Evolutionary conservation across 2,113 vertebrate genomes (phyloP), one percentile per base, ranked within the genome.

Genomic region (Candoia aspera): DNA sequence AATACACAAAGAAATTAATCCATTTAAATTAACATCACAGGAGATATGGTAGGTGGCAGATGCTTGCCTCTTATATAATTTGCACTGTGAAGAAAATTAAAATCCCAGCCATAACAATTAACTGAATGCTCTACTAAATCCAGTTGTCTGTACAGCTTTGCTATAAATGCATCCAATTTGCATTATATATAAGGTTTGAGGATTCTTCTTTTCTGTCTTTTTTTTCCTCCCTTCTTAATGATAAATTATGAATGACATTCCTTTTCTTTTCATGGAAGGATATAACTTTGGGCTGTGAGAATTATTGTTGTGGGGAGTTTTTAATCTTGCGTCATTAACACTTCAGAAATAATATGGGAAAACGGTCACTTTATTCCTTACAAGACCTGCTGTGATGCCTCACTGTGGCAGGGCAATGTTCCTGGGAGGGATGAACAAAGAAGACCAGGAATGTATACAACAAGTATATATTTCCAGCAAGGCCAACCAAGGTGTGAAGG

Each of bases 251-350:
- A 94, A 95, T 95, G 92, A 87, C 6, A 93, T 92, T 93, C 26
- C 23, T 46, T 97, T 96, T 86, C 84, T 90, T 95, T 49, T 11
- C 21, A 37, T 60, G 94, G 84, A 90, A 88, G 86, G 73, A 92
- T 88, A 92, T 85, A 21, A 73, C 95, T 96, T 97, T 95, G 90
- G 92, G 92, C 97, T 95, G 95, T 92, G 94, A 96, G 97, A 97
- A 97, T 93, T 95, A 90, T 94, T 96, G 93, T 94, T 96, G 97
- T 97, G 95, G 96, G 96, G 97, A 97, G 92, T 95, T 95, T 98
- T 98, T 97, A 98, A 97, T 98, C 97, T 98, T 95, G 95, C 95
- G 93, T 97, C 96, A 96, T 97, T 98, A 97, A 54, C 91, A 97
- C 96, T 96, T 97, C 96, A 97, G 96, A 97, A 98, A 96, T 92